These are phyloP conservation scores for Rhynchopsitta pachyrhyncha DNA, from an alignment of 2,113 vertebrate species.

Conservation along the genomic window DNA sequence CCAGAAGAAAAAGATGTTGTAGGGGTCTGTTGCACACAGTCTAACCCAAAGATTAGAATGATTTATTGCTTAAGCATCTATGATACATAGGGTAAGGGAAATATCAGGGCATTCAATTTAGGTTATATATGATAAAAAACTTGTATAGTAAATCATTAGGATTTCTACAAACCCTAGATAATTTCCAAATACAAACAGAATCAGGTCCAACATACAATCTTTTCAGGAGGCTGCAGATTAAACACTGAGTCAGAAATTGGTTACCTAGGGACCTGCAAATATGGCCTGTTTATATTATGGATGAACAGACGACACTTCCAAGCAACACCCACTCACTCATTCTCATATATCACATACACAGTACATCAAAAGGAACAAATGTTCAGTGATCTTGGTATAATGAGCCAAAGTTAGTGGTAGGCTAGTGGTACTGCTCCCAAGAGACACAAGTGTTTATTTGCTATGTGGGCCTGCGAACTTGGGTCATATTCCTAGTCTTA, in stretches of 20 bases:
- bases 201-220: background rate
- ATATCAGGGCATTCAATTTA: background rate
- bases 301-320: conserved; percentile 14
- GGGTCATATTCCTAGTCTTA: background rate
- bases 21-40: background rate
- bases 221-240: conserved; percentile 21
- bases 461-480: background rate
- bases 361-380: background rate
- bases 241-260: background rate
- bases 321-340: conserved; percentile 34
- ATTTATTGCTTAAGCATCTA: background rate
- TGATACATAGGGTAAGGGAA: background rate
- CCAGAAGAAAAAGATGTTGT: background rate
- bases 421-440: background rate
- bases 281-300: background rate
- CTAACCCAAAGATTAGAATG: background rate
- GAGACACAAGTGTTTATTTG: background rate
- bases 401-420: background rate
- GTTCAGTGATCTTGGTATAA: background rate
- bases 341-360: background rate
- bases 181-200: conserved; percentile 28
- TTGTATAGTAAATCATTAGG: background rate
- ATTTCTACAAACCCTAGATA: conserved; percentile 28
- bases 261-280: conserved; percentile 13
- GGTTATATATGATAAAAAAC: background rate